Conservation (phyloP, 2,797 vertebrate species). For the Alfaro cultratus region DNA sequence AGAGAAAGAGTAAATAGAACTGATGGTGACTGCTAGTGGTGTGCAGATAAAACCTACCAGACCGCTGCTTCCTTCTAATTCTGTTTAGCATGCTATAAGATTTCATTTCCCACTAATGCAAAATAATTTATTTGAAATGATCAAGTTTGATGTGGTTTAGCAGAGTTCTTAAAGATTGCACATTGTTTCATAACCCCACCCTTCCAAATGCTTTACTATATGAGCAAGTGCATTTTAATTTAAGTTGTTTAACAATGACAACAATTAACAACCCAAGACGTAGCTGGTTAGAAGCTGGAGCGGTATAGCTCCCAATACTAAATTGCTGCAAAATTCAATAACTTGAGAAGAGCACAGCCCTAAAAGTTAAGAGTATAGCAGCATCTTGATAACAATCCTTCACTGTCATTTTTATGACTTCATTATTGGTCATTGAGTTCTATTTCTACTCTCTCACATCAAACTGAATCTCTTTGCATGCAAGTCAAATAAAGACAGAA, state of each 20-base stretch:
- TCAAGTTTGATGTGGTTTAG: conserved; percentile 45
- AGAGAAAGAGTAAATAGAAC: conserved; percentile 46
- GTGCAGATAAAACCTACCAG: conserved; percentile 30
- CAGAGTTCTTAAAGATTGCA: conserved; percentile 46
- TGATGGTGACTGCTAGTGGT: conserved; percentile 30
- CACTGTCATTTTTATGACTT: conserved; percentile 57
- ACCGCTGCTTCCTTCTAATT: neutral
- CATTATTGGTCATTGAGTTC: conserved; percentile 68
- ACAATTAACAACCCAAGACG: conserved; percentile 71
- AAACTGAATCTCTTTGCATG: conserved; percentile 63
- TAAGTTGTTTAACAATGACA: conserved; percentile 74
- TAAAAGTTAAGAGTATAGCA: conserved; percentile 51
- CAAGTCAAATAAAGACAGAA: conserved; percentile 67
- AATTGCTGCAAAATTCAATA: conserved; percentile 63
- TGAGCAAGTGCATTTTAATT: conserved; percentile 65
- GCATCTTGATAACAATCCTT: conserved; percentile 66
- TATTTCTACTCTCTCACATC: conserved; percentile 61
- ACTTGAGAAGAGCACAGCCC: conserved; percentile 59
- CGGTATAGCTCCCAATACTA: conserved; percentile 56
- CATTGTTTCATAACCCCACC: conserved; percentile 25
- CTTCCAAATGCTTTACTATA: conserved; percentile 40
- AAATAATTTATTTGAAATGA: conserved; percentile 28
- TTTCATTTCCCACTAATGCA: conserved; percentile 26
- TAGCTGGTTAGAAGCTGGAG: conserved; percentile 52
- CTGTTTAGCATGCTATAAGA: conserved; percentile 23